A percentile compares a stretch with the other conserved stretches of the same genome.
Evolutionary conservation across 2,797 vertebrate species (phyloP).

Genomic region (Avahi laniger): DNA sequence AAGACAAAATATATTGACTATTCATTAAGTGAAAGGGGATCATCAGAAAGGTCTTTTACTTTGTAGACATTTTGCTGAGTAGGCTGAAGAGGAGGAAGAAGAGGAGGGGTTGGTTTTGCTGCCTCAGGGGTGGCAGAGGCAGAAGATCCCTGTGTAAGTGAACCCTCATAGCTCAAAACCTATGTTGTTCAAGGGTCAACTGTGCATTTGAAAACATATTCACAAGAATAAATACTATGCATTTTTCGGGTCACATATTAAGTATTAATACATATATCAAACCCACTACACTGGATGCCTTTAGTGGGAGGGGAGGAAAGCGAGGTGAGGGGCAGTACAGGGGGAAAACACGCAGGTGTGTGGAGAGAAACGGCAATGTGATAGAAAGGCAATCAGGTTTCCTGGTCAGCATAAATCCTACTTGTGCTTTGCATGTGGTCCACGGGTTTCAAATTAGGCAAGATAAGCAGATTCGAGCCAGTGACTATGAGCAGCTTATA

Average conservation of each 20-base stretch:
- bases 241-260: background rate
- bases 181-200: background rate
- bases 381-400: background rate
- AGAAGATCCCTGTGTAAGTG: background rate
- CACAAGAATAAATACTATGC: background rate
- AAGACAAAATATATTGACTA: background rate
- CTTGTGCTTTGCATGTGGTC: background rate
- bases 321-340: background rate
- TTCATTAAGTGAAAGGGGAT: background rate
- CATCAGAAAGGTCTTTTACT: background rate
- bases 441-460: background rate
- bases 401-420: background rate
- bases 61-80: background rate
- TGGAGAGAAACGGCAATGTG: background rate
- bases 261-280: background rate
- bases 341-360: background rate
- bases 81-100: background rate
- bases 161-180: background rate
- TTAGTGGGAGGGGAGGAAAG: background rate
- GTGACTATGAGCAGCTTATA: background rate
- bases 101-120: background rate
- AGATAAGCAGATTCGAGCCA: background rate
- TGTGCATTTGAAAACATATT: background rate
- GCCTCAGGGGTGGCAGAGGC: background rate
- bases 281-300: background rate